Base-by-base conservation (phyloP, 2,113 vertebrate species). In the Prunella himalayana region DNA sequence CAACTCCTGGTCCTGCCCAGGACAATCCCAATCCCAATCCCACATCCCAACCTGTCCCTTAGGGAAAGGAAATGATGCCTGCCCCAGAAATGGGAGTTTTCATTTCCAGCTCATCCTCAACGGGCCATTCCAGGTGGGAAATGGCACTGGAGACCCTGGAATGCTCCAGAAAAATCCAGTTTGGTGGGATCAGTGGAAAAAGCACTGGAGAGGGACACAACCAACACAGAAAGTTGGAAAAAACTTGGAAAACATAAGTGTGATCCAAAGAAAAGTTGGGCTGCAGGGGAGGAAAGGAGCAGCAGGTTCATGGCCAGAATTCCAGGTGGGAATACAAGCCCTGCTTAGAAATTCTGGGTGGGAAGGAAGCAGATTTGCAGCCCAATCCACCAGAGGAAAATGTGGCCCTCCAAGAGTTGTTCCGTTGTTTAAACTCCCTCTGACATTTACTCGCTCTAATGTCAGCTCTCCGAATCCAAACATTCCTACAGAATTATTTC, bases 401-500 rank as follows among this genome's bases (percentile, higher is more conserved):
- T 18, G 33, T n/a, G 92, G 64, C 92, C 82, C 92, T 93, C 79
- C 68, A 23, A 44, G 82, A 47, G 75, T 7, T 47, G 60, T 2
- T 69, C 54, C 50, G 44, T 18, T 96, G 90, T 96, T 96, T 93
- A 60, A 96, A 71, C 72, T 95, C 86, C 56, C 13, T 54, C 15
- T 97, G 95, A 94, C 92, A 96, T 97, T 94, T 91, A 90, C 91
- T 60, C 85, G 64, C 51, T n/a, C 57, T 86, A 94, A 97, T 94
- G 93, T 89, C 93, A 96, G 65, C 79, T 35, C 94, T 88, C 78
- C 49, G 14, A 88, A 84, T 68, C 88, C 92, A 94, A 96, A 91
- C 81, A 80, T 84, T 61, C 70, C 79, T 42, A 24, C 53, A 11
- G 93, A 68, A 82, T 86, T 6, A 30, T 68, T 91, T 84, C 82